These are phyloP conservation scores for Cherax quadricarinatus DNA, from an alignment of 1,140 invertebrate species.

Conservation along the genomic window DNA sequence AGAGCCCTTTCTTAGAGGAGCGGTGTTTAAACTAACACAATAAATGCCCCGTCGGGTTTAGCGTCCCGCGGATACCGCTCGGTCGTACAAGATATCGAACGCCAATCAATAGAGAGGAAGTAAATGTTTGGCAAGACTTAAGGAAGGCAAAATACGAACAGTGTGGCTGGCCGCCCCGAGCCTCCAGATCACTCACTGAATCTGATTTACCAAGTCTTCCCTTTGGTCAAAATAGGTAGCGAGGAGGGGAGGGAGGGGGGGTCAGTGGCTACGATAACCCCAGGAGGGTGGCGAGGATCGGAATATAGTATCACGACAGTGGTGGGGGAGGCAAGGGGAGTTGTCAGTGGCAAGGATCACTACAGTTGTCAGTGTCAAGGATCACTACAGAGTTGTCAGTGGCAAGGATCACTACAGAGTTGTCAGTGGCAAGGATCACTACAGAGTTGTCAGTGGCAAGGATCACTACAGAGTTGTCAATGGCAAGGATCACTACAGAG, in stretches of 20 bases:
- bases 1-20: slow-evolving; percentile 9
- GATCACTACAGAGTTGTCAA: too few species aligned
- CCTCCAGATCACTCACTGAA: slow-evolving; percentile 22
- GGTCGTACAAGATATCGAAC: neutral
- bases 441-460: too few species aligned
- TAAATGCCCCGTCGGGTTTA: neutral
- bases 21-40: slow-evolving; percentile 38
- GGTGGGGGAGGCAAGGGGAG: neutral
- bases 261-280: neutral
- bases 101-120: slow-evolving; percentile 17
- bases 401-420: too few species aligned
- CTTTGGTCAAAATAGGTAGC: slow-evolving; percentile 38
- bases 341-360: neutral
- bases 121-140: slow-evolving; percentile 22
- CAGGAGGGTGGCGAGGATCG: neutral
- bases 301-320: neutral
- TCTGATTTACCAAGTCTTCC: slow-evolving; percentile 21
- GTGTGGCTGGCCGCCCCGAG: slow-evolving; percentile 8
- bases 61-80: neutral
- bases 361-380: neutral
- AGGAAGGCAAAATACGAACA: slow-evolving; percentile 14
- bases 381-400: neutral
- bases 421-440: too few species aligned
- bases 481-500: too few species aligned
- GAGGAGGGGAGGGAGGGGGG: neutral